Base-by-base conservation (phyloP, 2,888 invertebrate species). In the Stenodema calcarata region DNA sequence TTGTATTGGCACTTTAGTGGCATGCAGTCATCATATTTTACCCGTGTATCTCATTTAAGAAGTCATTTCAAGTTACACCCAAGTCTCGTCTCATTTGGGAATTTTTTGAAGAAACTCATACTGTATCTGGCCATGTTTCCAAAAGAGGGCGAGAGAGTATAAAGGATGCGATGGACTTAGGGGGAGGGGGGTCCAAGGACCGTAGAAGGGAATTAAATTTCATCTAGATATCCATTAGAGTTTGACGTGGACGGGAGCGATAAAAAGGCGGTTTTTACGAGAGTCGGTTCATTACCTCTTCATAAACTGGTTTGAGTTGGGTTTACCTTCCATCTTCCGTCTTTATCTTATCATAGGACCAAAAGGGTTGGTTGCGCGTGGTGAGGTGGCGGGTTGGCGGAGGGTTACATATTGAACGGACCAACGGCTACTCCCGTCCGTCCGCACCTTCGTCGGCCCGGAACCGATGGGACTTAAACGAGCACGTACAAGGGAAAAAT, bases 221-320 rank as follows among this genome's bases (percentile, higher is more conserved):
- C 78, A 78, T 78, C 78, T 44, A 78, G 78, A 78, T 78, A 44
- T 44, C 78, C 78, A 78, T 78, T 78, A 78, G 78, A 78, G 78
- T 41, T 82, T 82, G 69, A 82, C 62, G 62, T 41, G 69, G 69
- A 82, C 69, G 62, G 69, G 82, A 35, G 44, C 41, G 69, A 82
- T 82, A 82, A 82, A 82, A 82, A 82, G 44, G 62, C n/a, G 47
- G 41, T 69, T 82, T 82, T 82, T 82, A 82, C 69, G 82, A 69
- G 82, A 82, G 69, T 82, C 82, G 82, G 82, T 82, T 82, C 82
- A 82, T 82, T 82, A 82, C 82, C 82, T 82, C 69, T 82, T 82
- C 82, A 82, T 69, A 82, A 82, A 82, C 82, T 82, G 82, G 82
- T 82, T 82, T 82, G 35, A 41, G 69, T 54, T 30, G 82, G 69